Evolutionary conservation across 2,888 invertebrate species (phyloP), one percentile per base, ranked within the genome.

Genomic region (Stratiomys singularior): DNA sequence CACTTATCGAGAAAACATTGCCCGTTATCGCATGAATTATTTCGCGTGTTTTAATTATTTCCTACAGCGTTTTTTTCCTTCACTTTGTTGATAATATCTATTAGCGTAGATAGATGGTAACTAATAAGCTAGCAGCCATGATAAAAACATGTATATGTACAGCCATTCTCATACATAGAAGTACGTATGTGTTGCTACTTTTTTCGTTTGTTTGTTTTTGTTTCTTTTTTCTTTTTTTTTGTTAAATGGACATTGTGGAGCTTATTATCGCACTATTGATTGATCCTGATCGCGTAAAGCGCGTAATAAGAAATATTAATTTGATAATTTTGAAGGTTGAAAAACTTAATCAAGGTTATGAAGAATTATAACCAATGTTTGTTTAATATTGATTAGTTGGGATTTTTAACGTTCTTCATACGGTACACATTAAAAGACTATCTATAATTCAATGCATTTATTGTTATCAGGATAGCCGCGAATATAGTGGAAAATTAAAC

Each of bases 11-110:
- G 4, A 60, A 60, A 25, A 23, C 18, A 25, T 23, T 60, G 11
- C 4, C 25, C 23, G 9, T 60, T 60, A 60, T 60, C 58, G 23
- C 23, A 23, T 60, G 25, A 60, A 60, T 60, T 18, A 25, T 60
- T 60, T 60, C 25, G 58, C 58, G 58, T 60, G 58, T 21, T 60
- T 23, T 60, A 60, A 60, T 60, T 60, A 60, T 60, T 60, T 60
- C 1, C 25, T 60, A 7, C 25, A 60, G 25, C 1, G 21, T 25
- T 60, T 52, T 52, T 52, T 52, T 52, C 52, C 52, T 52, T 52
- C 52, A 37, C 3, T 52, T 52, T 52, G 3, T 52, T 52, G 52
- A 52, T 18, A 52, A 52, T 18, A 52, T 52, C 52, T 52, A 9
- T 52, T 52, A 15, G 37, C 5, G 37, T 37, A 37, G 37, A 52